These are phyloP conservation scores for Caenorhabditis brenneri DNA, from an alignment of 1,140 invertebrate genomes.

Conservation along the genomic window DNA sequence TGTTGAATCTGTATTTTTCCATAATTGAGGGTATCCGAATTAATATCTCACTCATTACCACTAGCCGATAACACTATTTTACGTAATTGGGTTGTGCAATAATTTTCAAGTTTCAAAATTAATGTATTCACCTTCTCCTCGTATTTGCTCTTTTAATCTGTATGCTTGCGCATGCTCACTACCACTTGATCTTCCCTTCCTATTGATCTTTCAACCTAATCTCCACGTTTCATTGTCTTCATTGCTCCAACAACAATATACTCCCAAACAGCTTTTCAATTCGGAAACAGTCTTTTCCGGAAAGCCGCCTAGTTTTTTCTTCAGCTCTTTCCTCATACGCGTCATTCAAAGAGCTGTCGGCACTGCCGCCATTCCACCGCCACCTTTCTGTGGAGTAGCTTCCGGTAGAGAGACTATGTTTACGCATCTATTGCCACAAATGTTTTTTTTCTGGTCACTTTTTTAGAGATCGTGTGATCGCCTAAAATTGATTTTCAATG, in stretches of 20 bases:
- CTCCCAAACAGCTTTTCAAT: background rate
- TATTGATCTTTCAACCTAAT: background rate
- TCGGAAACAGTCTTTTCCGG: background rate
- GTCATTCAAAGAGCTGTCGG: slow-evolving; percentile 21
- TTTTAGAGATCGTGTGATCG: background rate
- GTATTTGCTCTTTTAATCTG: background rate
- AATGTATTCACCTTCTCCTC: no score
- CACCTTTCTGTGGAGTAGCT: background rate
- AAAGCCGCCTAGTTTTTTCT: background rate
- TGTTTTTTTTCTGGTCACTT: background rate
- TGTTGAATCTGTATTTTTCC: no score
- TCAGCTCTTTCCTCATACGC: background rate
- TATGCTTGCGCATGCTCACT: background rate
- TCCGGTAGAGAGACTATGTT: background rate
- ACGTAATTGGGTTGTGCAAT: no score
- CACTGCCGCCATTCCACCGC: no score
- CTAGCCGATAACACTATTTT: no score
- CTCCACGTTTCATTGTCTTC: background rate
- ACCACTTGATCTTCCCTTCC: background rate
- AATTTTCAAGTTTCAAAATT: no score
- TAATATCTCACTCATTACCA: no score
- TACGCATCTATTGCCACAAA: background rate
- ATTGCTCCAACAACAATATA: background rate
- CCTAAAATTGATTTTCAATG: background rate
- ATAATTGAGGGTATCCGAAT: no score